Base-by-base conservation (phyloP, 2,888 invertebrate genomes). In the Nemapogon koenigi region DNA sequence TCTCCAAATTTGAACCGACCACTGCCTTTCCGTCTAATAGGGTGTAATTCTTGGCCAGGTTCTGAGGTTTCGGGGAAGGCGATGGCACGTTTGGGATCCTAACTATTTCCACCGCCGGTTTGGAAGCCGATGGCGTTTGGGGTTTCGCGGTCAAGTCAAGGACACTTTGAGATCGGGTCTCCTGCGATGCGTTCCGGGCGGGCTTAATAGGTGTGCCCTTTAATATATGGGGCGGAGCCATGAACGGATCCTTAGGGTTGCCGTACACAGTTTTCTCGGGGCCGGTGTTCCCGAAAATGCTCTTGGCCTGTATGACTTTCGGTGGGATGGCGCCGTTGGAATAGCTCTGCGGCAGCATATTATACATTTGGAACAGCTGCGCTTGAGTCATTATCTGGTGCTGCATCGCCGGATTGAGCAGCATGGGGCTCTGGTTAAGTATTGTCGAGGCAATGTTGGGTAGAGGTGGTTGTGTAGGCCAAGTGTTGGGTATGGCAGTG, bases 161-260 rank as follows among this genome's bases (percentile, higher is more conserved):
- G 0, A 88, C 80, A 41, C 86, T 85, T n/a, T 73, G 80, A 0
- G 68, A 48, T 0, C 59, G 53, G 37, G 16, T 55, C 26, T 42
- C 48, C 19, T 41, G 46, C n/a, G 13, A 13, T 2, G 53, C 43
- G n/a, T 51, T 52, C 25, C 64, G 46, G 2, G 55, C 49, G 0
- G 68, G 65, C 35, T 66, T 67, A 0, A 75, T 49, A 0, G 80
- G 71, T 1, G 59, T 53, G 0, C 76, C 82, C n/a, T 73, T 80
- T 0, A 79, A 45, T 0, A 79, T 62, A 35, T 80, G 81, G 0
- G 81, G 75, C 0, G 81, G 81, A 0, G 83, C 81, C 61, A 79
- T 78, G 43, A 85, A 73, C 2, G 83, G 82, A 49, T 88, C 88
- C 52, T 88, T 88, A 0, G 89, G 89, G 59, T 89, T 87, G 0